Base-by-base conservation (phyloP, 1,140 invertebrate genomes). In the Macrobrachium nipponense region DNA sequence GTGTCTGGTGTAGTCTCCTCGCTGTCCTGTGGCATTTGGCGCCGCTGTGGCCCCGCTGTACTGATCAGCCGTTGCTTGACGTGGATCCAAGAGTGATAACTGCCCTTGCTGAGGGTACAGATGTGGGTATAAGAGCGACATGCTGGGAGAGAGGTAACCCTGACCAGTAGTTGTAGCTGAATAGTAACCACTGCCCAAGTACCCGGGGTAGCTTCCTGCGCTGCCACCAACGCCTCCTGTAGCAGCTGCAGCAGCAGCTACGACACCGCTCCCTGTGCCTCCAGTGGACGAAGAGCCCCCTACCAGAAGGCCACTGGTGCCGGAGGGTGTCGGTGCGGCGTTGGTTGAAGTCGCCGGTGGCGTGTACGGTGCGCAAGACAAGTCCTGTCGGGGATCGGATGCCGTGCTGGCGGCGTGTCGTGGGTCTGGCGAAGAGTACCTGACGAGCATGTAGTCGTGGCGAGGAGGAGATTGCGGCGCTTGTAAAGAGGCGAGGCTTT, bases 61-160 rank as follows among this genome's bases (percentile, higher is more conserved):
- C 59, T 86, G 84, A 27, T 86, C 84, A 12, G 77, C 36, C 15
- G 83, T 78, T 20, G 77, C 51, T 51, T 86, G 84, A 43, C 84
- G 84, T 10, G 84, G 84, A 58, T 86, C 84, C 17, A 86, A 70
- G 17, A 86, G 68, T 14, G 82, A 60, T 5, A 86, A 76, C 77
- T 86, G 84, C 3, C 84, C 84, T 43, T 86, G 84, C 84, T 86
- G 84, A 2, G 84, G 78, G 68, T 86, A 86, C 23, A 86, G 68
- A 59, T 86, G 84, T 2, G 84, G 84, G 66, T 86, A 86, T 15
- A 86, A 70, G 7, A 86, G 77, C 7, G 84, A 86, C 36, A 86
- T 78, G 11, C 84, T 79, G 15, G 84, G 77, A 12, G 84, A 86
- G 15, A 86, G 84, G 84, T 86, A 86, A 10, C 84, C 84, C 58